Base-by-base conservation (phyloP, 2,797 vertebrate genomes). In the Bradypus variegatus region DNA sequence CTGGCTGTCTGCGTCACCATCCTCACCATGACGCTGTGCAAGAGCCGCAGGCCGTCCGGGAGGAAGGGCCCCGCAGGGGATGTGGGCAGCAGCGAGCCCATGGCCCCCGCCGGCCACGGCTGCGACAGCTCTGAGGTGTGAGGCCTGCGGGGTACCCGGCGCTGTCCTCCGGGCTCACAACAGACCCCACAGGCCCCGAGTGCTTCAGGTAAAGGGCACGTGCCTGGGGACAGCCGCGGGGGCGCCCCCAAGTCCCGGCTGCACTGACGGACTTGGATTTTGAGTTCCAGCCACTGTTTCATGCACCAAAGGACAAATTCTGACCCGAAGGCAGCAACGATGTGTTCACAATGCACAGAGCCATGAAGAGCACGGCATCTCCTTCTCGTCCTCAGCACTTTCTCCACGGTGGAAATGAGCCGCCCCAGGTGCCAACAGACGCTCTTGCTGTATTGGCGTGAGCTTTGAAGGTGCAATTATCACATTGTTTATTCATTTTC, bases 121-220 rank as follows among this genome's bases (percentile, higher is more conserved):
- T 95, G 95, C 0, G 98, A 99, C 97, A 99, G 98, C 97, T 99
- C 99, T 0, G 99, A 99, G 96, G 99, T 99, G 95, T 99, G 98
- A 98, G 58, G 72, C 41, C 50, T 18, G 4, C 53, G 58, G 69
- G 60, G 78, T 81, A 67, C 95, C 92, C 95, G 81, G 96, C 94
- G 93, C 41, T 70, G 93, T 97, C 97, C 96, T 96, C 95, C 96
- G 97, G 97, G 98, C 98, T 45, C 41, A 45, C 6, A 45, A 45
- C 41, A 45, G 41, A 45, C 41, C 41, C 41, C 41, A 45, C 41
- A 45, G 41, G 41, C 41, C 41, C 41, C 41, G 41, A 45, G 41
- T 45, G 41, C 41, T 45, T 45, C 41, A 45, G 41, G 6, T 48
- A 3, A 3, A 33, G 15, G 3, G 62, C 36, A 55, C 33, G 60